Evolutionary conservation across 2,113 vertebrate species (phyloP), one percentile per base, ranked within the genome.

Genomic region (Butorides virescens): DNA sequence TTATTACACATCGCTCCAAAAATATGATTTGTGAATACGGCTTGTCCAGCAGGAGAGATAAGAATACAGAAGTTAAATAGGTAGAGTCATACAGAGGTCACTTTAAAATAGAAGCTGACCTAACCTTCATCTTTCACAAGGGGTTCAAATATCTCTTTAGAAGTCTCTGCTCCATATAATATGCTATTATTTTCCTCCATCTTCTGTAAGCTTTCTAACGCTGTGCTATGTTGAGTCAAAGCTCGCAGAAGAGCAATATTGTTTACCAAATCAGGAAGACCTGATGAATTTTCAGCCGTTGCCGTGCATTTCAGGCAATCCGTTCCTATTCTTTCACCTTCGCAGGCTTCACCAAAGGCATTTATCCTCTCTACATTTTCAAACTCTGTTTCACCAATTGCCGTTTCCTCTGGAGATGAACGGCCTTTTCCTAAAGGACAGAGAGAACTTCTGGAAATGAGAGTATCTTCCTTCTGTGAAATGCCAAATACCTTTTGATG

Each of bases 181-280:
- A 55, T 6, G 52, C 49, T 18, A 32, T 8, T 29, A 22, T 70
- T 95, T 63, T 94, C 82, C 92, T 94, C 78, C 78, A 98, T 15
- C 63, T 88, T 81, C 87, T 97, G 94, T 80, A 98, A 97, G 74
- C 97, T 98, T 92, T 98, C 98, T 94, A 98, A 92, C 49, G 98
- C 97, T 46, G 97, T 98, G 71, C 87, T 97, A 20, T 98, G 97
- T 65, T 97, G 95, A 59, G 97, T 95, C 79, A 98, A 75, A 84
- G 97, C 97, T 84, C 96, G 96, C 62, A 98, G 52, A 29, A 98
- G 91, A 26, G 90, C 86, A 2, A 98, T 93, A n/a, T 65, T 61
- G 42, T 95, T 97, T 95, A 66, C 77, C 79, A 96, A 46, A 44
- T 36, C 49, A 32, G 94, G 75, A 75, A 94, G 56, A 44, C 53